Conservation (phyloP, 1,140 invertebrate genomes). For the Drosophila kikkawai region DNA sequence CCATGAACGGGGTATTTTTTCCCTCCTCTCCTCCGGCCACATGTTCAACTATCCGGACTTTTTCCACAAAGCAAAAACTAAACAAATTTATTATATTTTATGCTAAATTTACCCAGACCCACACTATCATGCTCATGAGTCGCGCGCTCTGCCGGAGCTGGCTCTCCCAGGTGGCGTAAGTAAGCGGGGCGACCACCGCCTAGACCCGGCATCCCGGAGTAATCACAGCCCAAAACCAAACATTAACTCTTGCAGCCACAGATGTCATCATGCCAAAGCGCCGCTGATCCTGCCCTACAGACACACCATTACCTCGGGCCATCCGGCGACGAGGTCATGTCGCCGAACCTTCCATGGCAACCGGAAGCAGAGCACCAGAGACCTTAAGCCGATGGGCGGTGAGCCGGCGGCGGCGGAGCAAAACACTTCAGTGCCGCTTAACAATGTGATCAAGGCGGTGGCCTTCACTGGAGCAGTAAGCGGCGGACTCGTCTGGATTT, state of each 20-base stretch:
- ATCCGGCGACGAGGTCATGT: slow-evolving; percentile 17
- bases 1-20: neutral
- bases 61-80: slow-evolving; percentile 37
- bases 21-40: slow-evolving; percentile 2
- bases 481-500: neutral
- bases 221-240: neutral
- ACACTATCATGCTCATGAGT: slow-evolving; percentile 68
- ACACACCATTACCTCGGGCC: slow-evolving; percentile 34
- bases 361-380: slow-evolving; percentile 50
- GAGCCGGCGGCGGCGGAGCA: slow-evolving; percentile 40
- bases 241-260: slow-evolving; percentile 43
- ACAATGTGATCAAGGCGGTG: slow-evolving; percentile 88
- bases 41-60: slow-evolving; percentile 15
- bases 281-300: slow-evolving; percentile 30
- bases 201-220: neutral
- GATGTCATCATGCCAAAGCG: slow-evolving; percentile 52
- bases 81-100: slow-evolving; percentile 58
- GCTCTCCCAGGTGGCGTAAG: slow-evolving; percentile 75
- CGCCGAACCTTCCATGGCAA: slow-evolving; percentile 61
- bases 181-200: slow-evolving; percentile 32
- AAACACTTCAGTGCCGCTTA: slow-evolving; percentile 81
- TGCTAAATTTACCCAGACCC: slow-evolving; percentile 67
- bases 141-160: slow-evolving; percentile 73
- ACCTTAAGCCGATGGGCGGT: slow-evolving; percentile 43
- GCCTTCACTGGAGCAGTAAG: slow-evolving; percentile 90